phyloP scores from a whole-genome alignment of 2,797 vertebrate genomes.

The Carcharodon carcharias region DNA sequence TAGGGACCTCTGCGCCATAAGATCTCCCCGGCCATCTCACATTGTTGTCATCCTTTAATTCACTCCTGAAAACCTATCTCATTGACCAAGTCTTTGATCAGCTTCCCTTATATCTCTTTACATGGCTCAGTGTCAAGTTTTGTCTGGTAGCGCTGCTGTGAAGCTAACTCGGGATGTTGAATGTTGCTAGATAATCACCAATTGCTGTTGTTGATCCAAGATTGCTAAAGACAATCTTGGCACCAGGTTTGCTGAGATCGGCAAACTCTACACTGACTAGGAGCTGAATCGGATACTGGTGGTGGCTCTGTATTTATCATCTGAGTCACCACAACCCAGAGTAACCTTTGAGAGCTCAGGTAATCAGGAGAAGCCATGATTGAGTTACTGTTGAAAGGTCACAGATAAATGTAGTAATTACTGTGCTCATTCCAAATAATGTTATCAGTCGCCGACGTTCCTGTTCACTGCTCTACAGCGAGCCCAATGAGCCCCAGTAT shows the following conservation, averaged over 20 bases:
- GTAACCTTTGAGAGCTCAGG: background rate
- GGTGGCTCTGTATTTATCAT: background rate
- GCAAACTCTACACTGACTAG: background rate
- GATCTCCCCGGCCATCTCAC: no score
- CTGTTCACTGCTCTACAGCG: background rate
- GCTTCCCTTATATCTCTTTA: no score
- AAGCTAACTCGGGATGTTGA: no score
- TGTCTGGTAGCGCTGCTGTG: no score
- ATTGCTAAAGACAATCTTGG: no score
- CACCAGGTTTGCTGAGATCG: background rate
- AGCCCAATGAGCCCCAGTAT: background rate
- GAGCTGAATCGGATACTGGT: background rate
- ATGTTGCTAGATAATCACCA: no score
- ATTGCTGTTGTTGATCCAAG: background rate
- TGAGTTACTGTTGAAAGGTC: conserved; percentile 19
- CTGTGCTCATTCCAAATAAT: background rate
- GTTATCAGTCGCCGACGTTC: background rate
- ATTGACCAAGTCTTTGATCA: no score
- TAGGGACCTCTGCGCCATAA: no score
- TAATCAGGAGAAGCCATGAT: background rate
- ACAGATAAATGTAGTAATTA: conserved; percentile 6
- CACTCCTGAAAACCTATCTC: no score
- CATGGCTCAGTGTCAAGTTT: no score
- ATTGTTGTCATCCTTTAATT: no score
- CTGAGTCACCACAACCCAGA: no score